A percentile compares a stretch with the other conserved stretches of the same genome.
Evolutionary conservation across 1,140 invertebrate species (phyloP).

Genomic region (Drosophila lacteicornis): DNA sequence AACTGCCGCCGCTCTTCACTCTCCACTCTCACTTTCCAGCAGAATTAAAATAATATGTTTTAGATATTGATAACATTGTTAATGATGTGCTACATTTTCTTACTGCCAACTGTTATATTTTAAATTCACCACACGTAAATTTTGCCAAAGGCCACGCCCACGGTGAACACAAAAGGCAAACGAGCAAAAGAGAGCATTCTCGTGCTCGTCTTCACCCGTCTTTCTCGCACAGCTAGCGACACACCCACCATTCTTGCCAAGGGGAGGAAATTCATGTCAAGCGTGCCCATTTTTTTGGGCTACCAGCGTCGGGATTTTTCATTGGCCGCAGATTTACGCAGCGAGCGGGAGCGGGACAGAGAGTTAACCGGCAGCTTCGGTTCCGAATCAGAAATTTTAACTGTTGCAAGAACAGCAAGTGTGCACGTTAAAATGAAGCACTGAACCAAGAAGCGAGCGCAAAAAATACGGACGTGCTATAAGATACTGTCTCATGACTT

Average conservation of each 20-base stretch:
- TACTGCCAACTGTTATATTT: background rate
- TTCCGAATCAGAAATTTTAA: background rate
- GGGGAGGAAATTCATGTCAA: too few relatives aligned
- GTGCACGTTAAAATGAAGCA: conserved; percentile 1
- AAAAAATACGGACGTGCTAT: too few relatives aligned
- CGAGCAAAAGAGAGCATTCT: too few relatives aligned
- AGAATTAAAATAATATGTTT: too few relatives aligned
- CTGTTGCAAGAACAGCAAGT: too few relatives aligned
- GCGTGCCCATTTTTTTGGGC: background rate
- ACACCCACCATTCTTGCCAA: background rate
- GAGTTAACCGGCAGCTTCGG: background rate
- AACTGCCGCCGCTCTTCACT: conserved; percentile 21
- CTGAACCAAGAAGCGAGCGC: background rate
- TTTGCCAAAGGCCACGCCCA: background rate
- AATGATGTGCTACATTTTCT: background rate
- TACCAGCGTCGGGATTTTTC: too few relatives aligned
- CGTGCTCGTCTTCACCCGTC: background rate
- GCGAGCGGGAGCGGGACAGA: background rate
- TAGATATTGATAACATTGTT: background rate
- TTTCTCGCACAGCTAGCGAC: background rate
- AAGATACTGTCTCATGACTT: too few relatives aligned
- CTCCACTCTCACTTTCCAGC: too few relatives aligned
- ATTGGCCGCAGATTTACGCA: too few relatives aligned
- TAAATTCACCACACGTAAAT: background rate
- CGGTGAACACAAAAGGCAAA: background rate